Conservation (phyloP, 2,888 invertebrate species). For the Drosophila atroscutellata region DNA sequence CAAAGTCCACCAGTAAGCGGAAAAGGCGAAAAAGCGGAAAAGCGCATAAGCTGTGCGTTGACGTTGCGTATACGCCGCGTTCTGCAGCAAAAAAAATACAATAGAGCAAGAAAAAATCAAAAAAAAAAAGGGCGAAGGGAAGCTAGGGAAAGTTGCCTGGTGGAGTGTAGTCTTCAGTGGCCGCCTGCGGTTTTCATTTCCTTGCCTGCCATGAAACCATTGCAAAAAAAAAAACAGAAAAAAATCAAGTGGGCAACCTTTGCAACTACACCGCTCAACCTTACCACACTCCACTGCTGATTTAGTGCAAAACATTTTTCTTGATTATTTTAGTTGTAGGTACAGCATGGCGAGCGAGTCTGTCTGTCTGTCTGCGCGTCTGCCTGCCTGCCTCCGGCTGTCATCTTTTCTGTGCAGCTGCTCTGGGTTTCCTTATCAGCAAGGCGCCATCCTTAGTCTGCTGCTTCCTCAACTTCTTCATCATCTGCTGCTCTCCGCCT, state of each 20-base stretch:
- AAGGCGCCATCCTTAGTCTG: constrained; percentile 32
- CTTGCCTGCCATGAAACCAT: constrained; percentile 50
- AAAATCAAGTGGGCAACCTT: constrained; percentile 54
- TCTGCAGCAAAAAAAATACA: constrained; percentile 20
- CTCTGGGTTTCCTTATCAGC: constrained; percentile 46
- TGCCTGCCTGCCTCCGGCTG: constrained; percentile 37
- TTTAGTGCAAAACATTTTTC: constrained; percentile 79
- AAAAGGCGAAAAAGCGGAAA: constrained; percentile 58
- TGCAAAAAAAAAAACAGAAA: neutral
- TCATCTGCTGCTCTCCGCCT: neutral
- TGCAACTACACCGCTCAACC: constrained; percentile 16
- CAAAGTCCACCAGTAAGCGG: constrained; percentile 13
- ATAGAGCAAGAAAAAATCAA: neutral
- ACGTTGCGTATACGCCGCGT: constrained; percentile 71
- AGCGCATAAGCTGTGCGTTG: constrained; percentile 74
- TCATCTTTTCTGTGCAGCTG: constrained; percentile 41
- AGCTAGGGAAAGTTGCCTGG: constrained; percentile 28
- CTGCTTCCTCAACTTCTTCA: neutral
- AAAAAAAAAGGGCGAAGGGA: constrained; percentile 22
- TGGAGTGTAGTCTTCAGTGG: constrained; percentile 39
- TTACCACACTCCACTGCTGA: constrained; percentile 44
- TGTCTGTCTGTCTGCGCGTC: constrained; percentile 4
- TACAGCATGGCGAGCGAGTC: constrained; percentile 49
- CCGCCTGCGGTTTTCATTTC: constrained; percentile 75
- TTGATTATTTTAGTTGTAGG: constrained; percentile 73